Evolutionary conservation across 1,140 invertebrate genomes (phyloP).

Genomic region (Bombus waltoni): DNA sequence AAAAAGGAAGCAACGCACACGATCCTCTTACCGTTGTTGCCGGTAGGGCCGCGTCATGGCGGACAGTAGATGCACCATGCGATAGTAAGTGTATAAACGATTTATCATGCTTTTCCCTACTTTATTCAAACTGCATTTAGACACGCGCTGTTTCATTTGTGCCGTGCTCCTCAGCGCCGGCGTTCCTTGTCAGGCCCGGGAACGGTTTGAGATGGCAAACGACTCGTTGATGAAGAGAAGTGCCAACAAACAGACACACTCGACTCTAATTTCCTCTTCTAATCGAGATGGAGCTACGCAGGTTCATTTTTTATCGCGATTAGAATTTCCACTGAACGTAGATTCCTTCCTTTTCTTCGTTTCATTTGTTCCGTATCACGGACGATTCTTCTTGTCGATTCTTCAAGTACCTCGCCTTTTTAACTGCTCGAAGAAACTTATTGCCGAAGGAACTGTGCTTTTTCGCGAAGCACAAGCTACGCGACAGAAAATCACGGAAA

Average conservation of each 20-base stretch:
- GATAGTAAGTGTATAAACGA: slow-evolving; percentile 41
- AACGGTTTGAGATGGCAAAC: background rate
- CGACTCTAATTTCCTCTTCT: slow-evolving; percentile 2
- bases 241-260: background rate
- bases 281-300: background rate
- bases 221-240: slow-evolving; percentile 18
- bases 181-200: background rate
- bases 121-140: slow-evolving; percentile 51
- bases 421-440: too few relatives aligned
- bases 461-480: too few relatives aligned
- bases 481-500: too few relatives aligned
- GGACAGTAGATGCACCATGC: slow-evolving; percentile 20
- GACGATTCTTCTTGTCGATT: background rate
- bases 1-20: slow-evolving; percentile 4
- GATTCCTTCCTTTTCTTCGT: background rate
- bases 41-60: background rate
- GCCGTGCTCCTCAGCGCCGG: background rate
- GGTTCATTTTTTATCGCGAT: background rate
- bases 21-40: background rate
- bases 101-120: slow-evolving; percentile 54
- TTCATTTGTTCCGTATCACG: background rate
- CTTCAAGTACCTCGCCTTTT: too few relatives aligned
- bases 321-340: background rate
- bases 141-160: slow-evolving; percentile 45
- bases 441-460: too few relatives aligned